Evolutionary conservation across 1,140 invertebrate genomes (phyloP), one percentile per base, ranked within the genome.

Genomic region (Charaxes varanes): DNA sequence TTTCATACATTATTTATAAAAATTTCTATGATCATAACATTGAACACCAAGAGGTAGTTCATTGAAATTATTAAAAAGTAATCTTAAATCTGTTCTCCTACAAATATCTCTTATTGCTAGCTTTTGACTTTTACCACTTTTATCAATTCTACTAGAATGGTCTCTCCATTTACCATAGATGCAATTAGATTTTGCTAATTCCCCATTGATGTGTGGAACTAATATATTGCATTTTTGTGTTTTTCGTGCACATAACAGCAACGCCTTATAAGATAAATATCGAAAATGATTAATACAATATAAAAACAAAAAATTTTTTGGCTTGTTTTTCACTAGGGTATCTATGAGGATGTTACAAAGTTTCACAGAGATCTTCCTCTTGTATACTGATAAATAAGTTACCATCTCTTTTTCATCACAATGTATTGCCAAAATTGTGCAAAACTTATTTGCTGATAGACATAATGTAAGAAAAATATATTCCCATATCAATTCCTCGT

Each of bases 271-370:
- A 15, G 84, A 73, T 17, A 85, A 41, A 66, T 81, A 84, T 32
- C 71, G 44, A 38, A 85, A 76, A 66, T 85, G 84, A 67, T 85
- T 85, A 37, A 83, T 77, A 49, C 84, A 85, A 54, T 74, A 80
- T 14, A 70, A 22, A 68, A 85, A 85, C 4, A 46, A 17, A 32
- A 59, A 28, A 47, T 68, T 51, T 4, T 37, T 32, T 2, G 71
- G 63, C 42, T 66, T 73, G 51, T 62, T 70, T 17, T 35, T 66
- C 6, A 48, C 52, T 10, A 85, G 55, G 17, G 55, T 63, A 15
- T 71, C 63, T 31, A 81, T 45, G 6, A 85, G 79, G 26, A 54
- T 43, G 55, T 82, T 78, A 46, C 67, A 65, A 19, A 85, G 53
- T 62, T 69, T 77, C 0, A 85, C 72, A 6, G 64, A 62, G 4